Evolutionary conservation across 2,888 invertebrate species (phyloP), one percentile per base, ranked within the genome.

Genomic region (Temnothorax rugatulus): DNA sequence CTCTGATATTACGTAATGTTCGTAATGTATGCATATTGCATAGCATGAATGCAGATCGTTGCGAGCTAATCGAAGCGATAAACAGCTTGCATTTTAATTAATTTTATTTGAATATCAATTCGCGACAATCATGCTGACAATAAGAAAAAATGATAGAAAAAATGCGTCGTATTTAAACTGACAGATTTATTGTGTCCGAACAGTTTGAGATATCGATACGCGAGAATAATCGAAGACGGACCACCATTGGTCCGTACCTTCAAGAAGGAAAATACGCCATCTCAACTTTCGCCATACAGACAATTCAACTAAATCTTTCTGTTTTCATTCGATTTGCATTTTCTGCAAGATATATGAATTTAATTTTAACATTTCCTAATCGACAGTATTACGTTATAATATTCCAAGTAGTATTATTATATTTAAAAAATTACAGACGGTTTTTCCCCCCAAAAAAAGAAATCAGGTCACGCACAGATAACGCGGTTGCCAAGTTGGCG

Each of bases 401-500:
- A 8, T 18, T 50, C 15, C n/a, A 47, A 1, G 0, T 61, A 57
- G 0, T 34, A 34, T 21, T 47, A 15, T n/a, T 18, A 2, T 41
- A 68, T 25, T 13, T 13, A 38, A 52, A 38, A 52, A 52, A 52
- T 52, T 21, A 41, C 2, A 8, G 2, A 41, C 15, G 1, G 9
- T 29, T 50, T 75, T 52, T 76, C 13, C 8, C 7, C 18, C 38
- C 13, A 29, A 61, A 29, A 34, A 5, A 38, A 74, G 13, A 25
- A 50, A 38, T 66, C 25, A 76, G 38, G 18, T 76, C 25, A 25
- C 2, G 29, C 34, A 77, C 52, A 68, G 69, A 68, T 68, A 74
- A 84, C 50, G 59, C 34, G 29, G 7, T 47, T 38, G 66, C 13
- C 25, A 77, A 41, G 77, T 83, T 50, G 29, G 34, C 64, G 59